phyloP scores from a whole-genome alignment of 1,140 invertebrate species.

The Druon quercuslanigerum region DNA sequence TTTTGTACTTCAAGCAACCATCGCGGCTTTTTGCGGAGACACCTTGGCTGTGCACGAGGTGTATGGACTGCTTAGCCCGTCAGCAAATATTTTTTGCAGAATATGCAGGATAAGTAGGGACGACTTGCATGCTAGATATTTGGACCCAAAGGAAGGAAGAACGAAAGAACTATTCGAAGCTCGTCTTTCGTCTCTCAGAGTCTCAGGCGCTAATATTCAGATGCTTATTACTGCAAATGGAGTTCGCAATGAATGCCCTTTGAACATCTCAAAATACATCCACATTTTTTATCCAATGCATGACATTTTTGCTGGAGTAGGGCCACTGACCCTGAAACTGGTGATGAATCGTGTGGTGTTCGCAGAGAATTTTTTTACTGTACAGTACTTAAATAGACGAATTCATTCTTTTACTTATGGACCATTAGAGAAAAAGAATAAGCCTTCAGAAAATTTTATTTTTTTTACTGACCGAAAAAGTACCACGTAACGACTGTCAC shows the following conservation, averaged over 20 bases:
- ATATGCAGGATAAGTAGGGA: constrained; percentile 38
- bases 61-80: constrained; percentile 44
- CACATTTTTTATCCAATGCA: constrained; percentile 48
- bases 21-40: constrained; percentile 27
- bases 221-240: constrained; percentile 39
- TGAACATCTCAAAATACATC: constrained; percentile 45
- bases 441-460: background rate
- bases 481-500: constrained; percentile 20
- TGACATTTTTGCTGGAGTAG: constrained; percentile 32
- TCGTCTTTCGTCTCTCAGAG: constrained; percentile 33
- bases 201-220: constrained; percentile 36
- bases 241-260: constrained; percentile 35
- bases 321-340: constrained; percentile 30
- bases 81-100: constrained; percentile 45
- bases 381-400: constrained; percentile 14
- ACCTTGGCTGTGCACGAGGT: constrained; percentile 45
- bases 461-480: constrained; percentile 37
- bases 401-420: constrained; percentile 16
- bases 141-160: background rate
- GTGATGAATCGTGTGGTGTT: background rate
- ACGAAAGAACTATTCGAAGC: constrained; percentile 18
- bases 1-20: no score
- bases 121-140: constrained; percentile 33
- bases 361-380: background rate
- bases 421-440: constrained; percentile 9